Evolutionary conservation across 2,888 invertebrate genomes (phyloP), one percentile per base, ranked within the genome.

Genomic region (Pantelozetes paolii): DNA sequence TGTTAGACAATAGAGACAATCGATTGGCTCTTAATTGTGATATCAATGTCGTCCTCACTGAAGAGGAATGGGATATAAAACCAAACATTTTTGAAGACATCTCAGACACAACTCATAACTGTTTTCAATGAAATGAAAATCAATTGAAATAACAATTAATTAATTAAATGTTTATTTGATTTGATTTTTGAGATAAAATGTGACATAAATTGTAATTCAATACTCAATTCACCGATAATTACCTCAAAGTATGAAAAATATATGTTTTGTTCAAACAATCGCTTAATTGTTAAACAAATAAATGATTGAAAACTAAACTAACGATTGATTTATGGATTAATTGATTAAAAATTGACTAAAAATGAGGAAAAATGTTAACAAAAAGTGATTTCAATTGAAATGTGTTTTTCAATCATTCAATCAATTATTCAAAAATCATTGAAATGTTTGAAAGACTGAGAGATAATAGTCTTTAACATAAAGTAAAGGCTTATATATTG

Each of bases 71-170:
- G 13, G 45, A 69, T 69, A 69, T 18, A 11, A 69, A 15, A 26
- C 69, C 45, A n/a, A 69, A 69, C 69, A 69, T 9, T 69, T 69
- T 69, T 28, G 69, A 1, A 15, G 69, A 69, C 69, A 69, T 69
- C 45, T 64, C 36, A 36, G 11, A 9, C 15, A 32, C 2, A 30
- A 36, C n/a, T 64, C 62, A 64, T 36, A 36, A 20, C 54, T 54
- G 11, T 54, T 15, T 36, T 36, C 9, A 1, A 28, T 18, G 28
- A 54, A 57, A 18, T 57, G 13, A 50, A 8, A 6, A 3, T 28
- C 15, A 57, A 28, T 54, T 54, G 9, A 57, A 28, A 2, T 54
- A 23, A 54, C n/a, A n/a, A n/a, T n/a, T n/a, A n/a, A n/a, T 54
- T 26, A 54, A 54, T 36, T 36, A 11, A 36, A 36, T 36, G 36